Conservation (phyloP, 2,888 invertebrate genomes). For the Camponotus fellah region DNA sequence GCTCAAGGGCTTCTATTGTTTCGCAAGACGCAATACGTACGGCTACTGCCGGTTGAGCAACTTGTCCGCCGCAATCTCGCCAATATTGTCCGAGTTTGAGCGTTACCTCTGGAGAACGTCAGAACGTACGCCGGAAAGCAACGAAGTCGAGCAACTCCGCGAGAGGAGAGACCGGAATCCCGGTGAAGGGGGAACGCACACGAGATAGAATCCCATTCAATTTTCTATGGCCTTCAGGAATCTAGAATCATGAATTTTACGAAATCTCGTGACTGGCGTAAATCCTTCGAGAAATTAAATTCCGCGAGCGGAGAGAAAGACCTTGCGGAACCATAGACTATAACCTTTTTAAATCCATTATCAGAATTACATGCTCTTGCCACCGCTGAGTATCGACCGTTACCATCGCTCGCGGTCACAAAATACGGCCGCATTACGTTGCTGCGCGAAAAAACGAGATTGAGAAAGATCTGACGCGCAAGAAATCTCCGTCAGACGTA, state of each 20-base stretch:
- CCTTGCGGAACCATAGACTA: neutral
- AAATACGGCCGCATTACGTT: conserved; percentile 64
- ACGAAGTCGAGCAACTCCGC: conserved; percentile 48
- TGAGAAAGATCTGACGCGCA: conserved; percentile 29
- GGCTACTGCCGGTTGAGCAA: conserved; percentile 44
- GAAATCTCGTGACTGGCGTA: conserved; percentile 37
- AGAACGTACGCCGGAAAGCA: conserved; percentile 37
- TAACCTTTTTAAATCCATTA: conserved; percentile 64
- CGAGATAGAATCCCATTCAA: conserved; percentile 51
- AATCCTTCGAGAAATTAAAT: conserved; percentile 38
- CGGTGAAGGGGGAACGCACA: neutral
- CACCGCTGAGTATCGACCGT: neutral
- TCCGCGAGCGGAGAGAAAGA: conserved; percentile 18
- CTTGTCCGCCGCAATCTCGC: conserved; percentile 54
- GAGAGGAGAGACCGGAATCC: conserved; percentile 18
- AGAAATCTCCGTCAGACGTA: conserved; percentile 56
- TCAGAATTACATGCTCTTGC: conserved; percentile 60
- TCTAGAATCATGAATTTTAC: conserved; percentile 54
- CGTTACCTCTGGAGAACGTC: conserved; percentile 50
- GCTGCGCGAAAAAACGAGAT: conserved; percentile 35
- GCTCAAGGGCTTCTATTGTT: conserved; percentile 52
- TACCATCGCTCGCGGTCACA: conserved; percentile 35
- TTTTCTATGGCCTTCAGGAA: conserved; percentile 53
- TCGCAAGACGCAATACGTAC: conserved; percentile 44
- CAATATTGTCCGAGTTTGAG: conserved; percentile 55